Percentiles rank a stretch among this genome's conserved stretches.
These are phyloP conservation scores for Brachyptera putata DNA, from an alignment of 2,888 invertebrate species.

Conservation along the genomic window DNA sequence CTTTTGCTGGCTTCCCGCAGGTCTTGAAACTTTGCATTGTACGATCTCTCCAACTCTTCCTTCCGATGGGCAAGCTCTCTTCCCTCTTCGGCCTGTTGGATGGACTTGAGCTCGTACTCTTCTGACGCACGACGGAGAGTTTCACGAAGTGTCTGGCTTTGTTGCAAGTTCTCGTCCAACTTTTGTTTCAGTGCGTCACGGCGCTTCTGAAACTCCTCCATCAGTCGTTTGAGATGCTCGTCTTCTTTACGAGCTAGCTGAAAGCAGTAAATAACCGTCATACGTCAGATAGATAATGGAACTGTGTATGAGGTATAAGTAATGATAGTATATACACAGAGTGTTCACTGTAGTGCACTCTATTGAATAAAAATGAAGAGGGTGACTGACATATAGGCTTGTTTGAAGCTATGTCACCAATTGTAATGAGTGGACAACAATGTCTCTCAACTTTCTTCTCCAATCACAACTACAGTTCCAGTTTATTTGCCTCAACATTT, in stretches of 20 bases:
- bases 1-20: constrained; percentile 54
- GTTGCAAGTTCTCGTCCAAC: not conserved
- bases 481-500: too few relatives aligned
- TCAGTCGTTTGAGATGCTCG: not conserved
- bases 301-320: too few relatives aligned
- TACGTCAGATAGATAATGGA: too few relatives aligned
- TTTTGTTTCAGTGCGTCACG: not conserved
- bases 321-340: too few relatives aligned
- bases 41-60: constrained; percentile 56
- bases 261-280: too few relatives aligned
- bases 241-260: not conserved
- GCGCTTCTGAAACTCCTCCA: not conserved
- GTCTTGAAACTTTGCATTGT: constrained; percentile 55
- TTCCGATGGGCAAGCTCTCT: constrained; percentile 39
- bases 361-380: too few relatives aligned
- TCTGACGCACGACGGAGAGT: not conserved
- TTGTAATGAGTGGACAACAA: too few relatives aligned
- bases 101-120: not conserved
- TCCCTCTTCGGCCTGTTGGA: not conserved
- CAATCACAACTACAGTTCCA: too few relatives aligned
- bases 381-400: too few relatives aligned
- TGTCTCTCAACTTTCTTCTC: too few relatives aligned
- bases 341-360: too few relatives aligned
- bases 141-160: not conserved
- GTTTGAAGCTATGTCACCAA: too few relatives aligned